A percentile compares a stretch with the other conserved stretches of the same genome.
Evolutionary conservation across 2,797 vertebrate genomes (phyloP).

Genomic region (Falco naumanni): DNA sequence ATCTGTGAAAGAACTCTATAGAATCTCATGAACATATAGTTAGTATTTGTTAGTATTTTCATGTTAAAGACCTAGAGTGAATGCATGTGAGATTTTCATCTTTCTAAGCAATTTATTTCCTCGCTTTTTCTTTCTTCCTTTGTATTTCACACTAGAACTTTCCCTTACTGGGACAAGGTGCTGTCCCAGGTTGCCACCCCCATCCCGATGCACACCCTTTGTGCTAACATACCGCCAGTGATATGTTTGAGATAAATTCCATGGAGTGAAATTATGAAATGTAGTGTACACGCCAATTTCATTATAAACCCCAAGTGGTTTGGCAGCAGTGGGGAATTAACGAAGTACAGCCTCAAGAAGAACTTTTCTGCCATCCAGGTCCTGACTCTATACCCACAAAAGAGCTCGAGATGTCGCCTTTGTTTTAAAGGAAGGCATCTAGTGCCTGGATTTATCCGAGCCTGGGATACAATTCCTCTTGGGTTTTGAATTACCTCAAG

Average conservation of each 20-base stretch:
- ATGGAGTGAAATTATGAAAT: neutral
- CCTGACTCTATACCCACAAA: neutral
- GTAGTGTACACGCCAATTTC: rapidly evolving
- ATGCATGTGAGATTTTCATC: neutral
- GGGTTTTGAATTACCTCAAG: slow-evolving; percentile 14
- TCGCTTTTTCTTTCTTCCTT: neutral
- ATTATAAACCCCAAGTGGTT: neutral
- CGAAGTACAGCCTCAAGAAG: neutral
- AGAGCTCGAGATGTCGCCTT: neutral
- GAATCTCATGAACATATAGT: neutral
- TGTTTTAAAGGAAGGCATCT: neutral
- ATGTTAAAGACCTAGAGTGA: neutral
- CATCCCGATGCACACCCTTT: no score
- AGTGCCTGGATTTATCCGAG: neutral
- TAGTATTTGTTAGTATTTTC: neutral
- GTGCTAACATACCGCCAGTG: neutral
- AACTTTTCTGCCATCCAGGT: neutral
- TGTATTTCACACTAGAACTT: neutral
- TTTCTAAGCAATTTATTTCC: neutral
- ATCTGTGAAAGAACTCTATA: neutral
- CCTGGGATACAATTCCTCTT: neutral
- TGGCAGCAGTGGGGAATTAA: neutral
- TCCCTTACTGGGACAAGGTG: neutral
- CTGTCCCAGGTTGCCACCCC: neutral
- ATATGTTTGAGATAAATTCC: neutral